Evolutionary conservation across 2,113 vertebrate species (phyloP).

Genomic region (Calonectris borealis): DNA sequence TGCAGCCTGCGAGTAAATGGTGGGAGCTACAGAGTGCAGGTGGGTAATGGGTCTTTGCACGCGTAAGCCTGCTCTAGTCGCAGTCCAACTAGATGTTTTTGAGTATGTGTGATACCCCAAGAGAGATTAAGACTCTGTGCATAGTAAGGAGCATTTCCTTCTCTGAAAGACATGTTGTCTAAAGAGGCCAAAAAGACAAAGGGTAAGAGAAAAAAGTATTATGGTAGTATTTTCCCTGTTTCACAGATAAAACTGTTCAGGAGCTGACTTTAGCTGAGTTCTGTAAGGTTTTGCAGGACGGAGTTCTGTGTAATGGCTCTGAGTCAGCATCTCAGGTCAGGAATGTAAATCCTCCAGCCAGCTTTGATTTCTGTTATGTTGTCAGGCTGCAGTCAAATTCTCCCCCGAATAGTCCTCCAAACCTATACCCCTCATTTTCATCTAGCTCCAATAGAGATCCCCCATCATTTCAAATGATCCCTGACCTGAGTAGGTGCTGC

Average conservation of each 20-base stretch:
- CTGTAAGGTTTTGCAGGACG: background rate
- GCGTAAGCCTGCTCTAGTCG: background rate
- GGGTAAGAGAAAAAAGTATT: background rate
- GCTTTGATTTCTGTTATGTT: background rate
- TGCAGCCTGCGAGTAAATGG: background rate
- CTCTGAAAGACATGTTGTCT: background rate
- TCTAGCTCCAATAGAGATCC: background rate
- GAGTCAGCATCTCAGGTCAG: background rate
- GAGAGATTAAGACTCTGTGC: background rate
- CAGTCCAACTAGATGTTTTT: background rate
- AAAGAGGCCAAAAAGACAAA: background rate
- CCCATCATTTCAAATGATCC: background rate
- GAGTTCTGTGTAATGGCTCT: background rate
- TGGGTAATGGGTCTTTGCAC: background rate
- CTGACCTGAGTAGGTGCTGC: background rate
- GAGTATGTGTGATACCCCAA: background rate
- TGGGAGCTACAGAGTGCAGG: background rate
- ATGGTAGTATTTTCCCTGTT: background rate
- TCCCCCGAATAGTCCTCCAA: background rate
- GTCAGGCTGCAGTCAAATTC: background rate
- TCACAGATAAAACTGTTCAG: background rate
- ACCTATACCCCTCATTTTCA: background rate
- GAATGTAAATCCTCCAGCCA: background rate
- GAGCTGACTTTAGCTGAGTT: background rate
- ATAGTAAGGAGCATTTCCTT: background rate